phyloP scores from a whole-genome alignment of 2,797 vertebrate genomes.

The Peromyscus attwateri region DNA sequence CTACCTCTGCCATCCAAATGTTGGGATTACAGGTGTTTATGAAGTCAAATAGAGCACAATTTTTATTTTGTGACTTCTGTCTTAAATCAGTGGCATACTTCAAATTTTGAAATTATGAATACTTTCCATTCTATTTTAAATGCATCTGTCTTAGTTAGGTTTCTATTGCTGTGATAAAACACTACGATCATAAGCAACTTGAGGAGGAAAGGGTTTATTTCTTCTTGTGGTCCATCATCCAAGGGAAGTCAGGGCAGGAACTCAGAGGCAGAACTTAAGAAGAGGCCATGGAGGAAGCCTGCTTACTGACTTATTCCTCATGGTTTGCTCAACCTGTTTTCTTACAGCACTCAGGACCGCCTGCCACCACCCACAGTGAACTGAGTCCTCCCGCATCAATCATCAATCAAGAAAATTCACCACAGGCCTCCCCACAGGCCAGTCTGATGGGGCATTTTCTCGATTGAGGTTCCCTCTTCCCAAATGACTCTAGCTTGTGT shows the following conservation, averaged over 20 bases:
- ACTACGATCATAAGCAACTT: background rate
- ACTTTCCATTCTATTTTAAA: slow-evolving; percentile 37
- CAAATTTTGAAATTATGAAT: background rate
- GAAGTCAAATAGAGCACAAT: background rate
- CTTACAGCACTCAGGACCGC: background rate
- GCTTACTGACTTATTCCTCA: background rate
- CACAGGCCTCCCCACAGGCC: background rate
- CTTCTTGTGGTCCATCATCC: background rate
- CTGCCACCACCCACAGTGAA: background rate
- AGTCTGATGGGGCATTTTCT: background rate
- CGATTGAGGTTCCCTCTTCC: background rate
- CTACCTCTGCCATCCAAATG: background rate
- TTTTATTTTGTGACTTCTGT: background rate
- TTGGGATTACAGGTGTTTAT: background rate
- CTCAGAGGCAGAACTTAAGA: background rate
- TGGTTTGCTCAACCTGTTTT: background rate
- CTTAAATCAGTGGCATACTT: background rate
- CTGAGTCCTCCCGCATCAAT: background rate
- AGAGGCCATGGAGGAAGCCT: background rate
- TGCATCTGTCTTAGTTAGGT: background rate
- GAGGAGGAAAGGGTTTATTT: background rate
- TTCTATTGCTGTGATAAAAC: background rate
- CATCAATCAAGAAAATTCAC: background rate
- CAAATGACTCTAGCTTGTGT: background rate
- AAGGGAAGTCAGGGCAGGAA: background rate